Evolutionary conservation across 2,888 invertebrate genomes (phyloP).

Genomic region (Hyles lineata): DNA sequence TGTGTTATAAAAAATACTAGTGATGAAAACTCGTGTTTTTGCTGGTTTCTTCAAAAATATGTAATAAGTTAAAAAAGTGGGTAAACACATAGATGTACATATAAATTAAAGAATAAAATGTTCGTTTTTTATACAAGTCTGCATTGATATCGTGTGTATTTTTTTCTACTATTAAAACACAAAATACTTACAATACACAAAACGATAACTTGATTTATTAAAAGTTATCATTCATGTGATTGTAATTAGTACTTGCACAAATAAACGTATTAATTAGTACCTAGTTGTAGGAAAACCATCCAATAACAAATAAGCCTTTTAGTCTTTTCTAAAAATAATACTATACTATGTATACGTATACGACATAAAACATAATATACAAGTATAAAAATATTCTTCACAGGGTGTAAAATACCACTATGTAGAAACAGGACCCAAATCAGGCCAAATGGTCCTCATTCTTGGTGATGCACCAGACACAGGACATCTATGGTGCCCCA

Average conservation of each 20-base stretch:
- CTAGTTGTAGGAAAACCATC: neutral
- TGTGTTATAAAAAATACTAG: neutral
- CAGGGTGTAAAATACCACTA: slow-evolving; percentile 82
- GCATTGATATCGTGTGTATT: neutral
- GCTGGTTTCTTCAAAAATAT: neutral
- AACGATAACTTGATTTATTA: too few species aligned
- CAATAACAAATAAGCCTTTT: neutral
- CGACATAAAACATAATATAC: neutral
- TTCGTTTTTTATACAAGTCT: too few species aligned
- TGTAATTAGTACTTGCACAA: too few species aligned
- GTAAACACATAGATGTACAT: neutral
- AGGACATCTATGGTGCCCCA: slow-evolving; percentile 67
- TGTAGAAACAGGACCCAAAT: slow-evolving; percentile 74
- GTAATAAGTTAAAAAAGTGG: neutral
- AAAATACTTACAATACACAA: too few species aligned
- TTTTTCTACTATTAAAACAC: too few species aligned
- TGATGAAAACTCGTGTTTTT: neutral
- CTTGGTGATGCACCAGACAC: slow-evolving; percentile 75
- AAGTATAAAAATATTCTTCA: slow-evolving; percentile 36
- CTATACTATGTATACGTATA: neutral
- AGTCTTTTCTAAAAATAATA: neutral
- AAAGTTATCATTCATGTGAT: too few species aligned
- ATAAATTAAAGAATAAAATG: too few species aligned
- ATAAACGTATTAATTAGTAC: neutral
- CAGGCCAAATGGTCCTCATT: slow-evolving; percentile 67